These are phyloP conservation scores for Cephalopholis sonnerati DNA, from an alignment of 2,113 vertebrate genomes.

Conservation along the genomic window DNA sequence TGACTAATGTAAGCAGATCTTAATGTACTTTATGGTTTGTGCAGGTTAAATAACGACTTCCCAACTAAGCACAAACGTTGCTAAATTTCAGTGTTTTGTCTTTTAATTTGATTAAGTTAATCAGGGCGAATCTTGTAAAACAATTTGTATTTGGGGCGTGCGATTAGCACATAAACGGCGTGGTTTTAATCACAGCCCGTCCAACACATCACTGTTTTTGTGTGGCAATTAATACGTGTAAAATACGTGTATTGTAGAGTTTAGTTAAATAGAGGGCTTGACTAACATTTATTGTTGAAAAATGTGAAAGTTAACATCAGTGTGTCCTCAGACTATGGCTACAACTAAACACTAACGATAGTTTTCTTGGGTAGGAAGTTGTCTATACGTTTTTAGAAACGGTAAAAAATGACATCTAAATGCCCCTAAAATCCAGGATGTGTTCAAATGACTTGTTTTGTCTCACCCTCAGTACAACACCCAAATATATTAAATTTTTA, in stretches of 20 bases:
- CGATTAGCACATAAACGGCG: background rate
- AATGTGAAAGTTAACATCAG: background rate
- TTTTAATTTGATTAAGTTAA: no score
- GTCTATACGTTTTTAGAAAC: background rate
- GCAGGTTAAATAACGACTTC: background rate
- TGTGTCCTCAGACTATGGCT: background rate
- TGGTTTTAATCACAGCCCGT: background rate
- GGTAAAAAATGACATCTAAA: no score
- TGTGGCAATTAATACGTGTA: background rate
- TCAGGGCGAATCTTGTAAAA: background rate
- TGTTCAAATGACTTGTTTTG: background rate
- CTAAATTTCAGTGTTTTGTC: background rate
- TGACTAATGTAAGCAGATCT: background rate
- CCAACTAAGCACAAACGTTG: background rate
- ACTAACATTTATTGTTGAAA: background rate
- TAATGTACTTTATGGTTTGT: rapidly evolving
- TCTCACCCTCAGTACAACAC: background rate
- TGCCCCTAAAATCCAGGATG: background rate
- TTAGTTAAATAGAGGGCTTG: background rate
- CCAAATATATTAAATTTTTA: background rate
- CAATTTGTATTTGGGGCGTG: background rate
- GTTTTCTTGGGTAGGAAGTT: background rate
- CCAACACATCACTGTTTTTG: background rate
- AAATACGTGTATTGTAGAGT: background rate
- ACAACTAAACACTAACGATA: background rate